Conservation (phyloP, 2,888 invertebrate genomes). For the Sipha maydis region DNA sequence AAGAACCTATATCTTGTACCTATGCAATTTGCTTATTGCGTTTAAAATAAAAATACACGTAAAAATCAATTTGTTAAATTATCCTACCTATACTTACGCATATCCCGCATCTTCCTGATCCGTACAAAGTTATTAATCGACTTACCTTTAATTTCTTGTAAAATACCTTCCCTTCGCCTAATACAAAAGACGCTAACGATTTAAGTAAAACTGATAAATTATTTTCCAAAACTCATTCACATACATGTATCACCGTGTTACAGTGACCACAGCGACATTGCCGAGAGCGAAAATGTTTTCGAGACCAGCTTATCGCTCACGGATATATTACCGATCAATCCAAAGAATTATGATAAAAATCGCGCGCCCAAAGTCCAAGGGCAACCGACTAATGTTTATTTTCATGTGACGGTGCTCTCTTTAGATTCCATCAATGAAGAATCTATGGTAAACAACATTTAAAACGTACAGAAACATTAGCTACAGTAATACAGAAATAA, state of each 20-base stretch:
- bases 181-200: background rate
- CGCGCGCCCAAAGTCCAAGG: conserved; percentile 86
- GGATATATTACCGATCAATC: conserved; percentile 85
- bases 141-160: too few relatives aligned
- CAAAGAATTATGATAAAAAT: conserved; percentile 90
- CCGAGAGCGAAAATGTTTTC: conserved; percentile 62
- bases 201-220: background rate
- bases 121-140: too few relatives aligned
- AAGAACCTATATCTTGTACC: too few relatives aligned
- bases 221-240: background rate
- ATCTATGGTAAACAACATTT: conserved; percentile 78
- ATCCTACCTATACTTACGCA: too few relatives aligned
- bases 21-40: too few relatives aligned
- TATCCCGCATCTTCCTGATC: too few relatives aligned
- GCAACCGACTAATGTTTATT: conserved; percentile 88
- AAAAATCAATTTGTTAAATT: too few relatives aligned
- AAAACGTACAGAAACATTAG: background rate
- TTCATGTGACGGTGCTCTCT: conserved; percentile 89
- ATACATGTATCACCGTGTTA: background rate
- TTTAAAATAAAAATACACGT: too few relatives aligned
- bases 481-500: background rate
- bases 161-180: background rate
- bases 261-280: conserved; percentile 59
- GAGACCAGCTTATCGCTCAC: conserved; percentile 81
- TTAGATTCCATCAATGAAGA: conserved; percentile 96